Percentiles rank a stretch among this genome's conserved stretches.
Conservation (phyloP, 2,113 vertebrate species). For the Lates calcarifer region DNA sequence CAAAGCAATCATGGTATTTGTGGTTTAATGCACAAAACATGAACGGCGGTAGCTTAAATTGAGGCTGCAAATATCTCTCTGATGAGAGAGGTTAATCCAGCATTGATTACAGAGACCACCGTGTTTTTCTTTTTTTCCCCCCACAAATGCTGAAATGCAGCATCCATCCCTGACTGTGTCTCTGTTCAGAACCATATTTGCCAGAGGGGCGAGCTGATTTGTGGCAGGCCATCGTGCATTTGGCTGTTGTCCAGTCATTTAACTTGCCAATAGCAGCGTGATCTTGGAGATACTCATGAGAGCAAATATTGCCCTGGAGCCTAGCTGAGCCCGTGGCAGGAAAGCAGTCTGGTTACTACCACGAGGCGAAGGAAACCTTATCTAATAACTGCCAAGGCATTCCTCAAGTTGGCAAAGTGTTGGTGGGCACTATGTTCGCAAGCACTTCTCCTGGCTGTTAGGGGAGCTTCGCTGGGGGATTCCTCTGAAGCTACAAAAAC, state of each 20-base stretch:
- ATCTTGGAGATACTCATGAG: constrained; percentile 58
- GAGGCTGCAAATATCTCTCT: constrained; percentile 58
- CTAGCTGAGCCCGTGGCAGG: constrained; percentile 34
- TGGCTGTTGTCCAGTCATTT: constrained; percentile 60
- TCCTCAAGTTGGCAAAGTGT: constrained; percentile 62
- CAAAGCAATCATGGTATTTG: constrained; percentile 73
- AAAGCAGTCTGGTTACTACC: constrained; percentile 46
- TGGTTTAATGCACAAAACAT: constrained; percentile 79
- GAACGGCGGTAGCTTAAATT: constrained; percentile 40
- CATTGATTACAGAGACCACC: constrained; percentile 55
- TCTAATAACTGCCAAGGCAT: constrained; percentile 50
- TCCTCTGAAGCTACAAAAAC: constrained; percentile 31
- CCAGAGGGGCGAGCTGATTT: constrained; percentile 50
- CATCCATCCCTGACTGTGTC: neutral
- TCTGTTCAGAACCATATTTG: constrained; percentile 28
- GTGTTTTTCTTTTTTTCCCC: neutral
- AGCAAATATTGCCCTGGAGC: constrained; percentile 51
- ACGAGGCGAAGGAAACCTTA: constrained; percentile 34
- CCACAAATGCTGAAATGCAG: constrained; percentile 34
- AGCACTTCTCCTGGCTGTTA: constrained; percentile 48
- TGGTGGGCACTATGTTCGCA: constrained; percentile 25
- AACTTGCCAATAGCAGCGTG: constrained; percentile 55
- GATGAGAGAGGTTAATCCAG: constrained; percentile 72
- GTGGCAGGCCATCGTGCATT: constrained; percentile 24
- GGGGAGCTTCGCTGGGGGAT: constrained; percentile 37